Conservation (phyloP, 1,140 invertebrate genomes). For the Heliconius congener region DNA sequence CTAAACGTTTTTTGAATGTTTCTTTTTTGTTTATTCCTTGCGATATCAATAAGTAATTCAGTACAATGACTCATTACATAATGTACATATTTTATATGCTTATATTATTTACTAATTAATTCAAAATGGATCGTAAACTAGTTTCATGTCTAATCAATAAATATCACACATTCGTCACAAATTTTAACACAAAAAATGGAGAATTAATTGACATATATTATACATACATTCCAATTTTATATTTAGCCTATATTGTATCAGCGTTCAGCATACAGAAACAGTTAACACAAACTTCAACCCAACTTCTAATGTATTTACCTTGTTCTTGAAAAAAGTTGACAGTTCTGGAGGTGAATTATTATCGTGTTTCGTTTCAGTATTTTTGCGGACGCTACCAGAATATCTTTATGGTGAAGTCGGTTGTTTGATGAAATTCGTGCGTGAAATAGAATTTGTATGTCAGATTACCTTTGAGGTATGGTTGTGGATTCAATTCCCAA, state of each 20-base stretch:
- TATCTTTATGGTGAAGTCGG: background rate
- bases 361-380: slow-evolving; percentile 12
- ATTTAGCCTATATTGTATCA: background rate
- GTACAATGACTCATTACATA: too few species aligned
- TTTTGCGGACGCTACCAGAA: background rate
- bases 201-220: background rate
- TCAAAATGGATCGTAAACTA: too few species aligned
- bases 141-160: too few species aligned
- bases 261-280: background rate
- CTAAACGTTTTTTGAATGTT: too few species aligned
- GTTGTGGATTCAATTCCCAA: too few species aligned
- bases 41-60: too few species aligned
- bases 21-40: too few species aligned
- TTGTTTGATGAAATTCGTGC: background rate
- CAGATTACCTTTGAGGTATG: background rate
- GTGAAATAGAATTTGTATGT: background rate
- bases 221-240: background rate
- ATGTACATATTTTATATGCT: too few species aligned
- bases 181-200: background rate
- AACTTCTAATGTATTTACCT: slow-evolving; percentile 8
- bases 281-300: background rate
- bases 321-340: slow-evolving; percentile 11
- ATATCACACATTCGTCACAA: too few species aligned
- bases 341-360: slow-evolving; percentile 1
- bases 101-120: too few species aligned